Conservation (phyloP, 2,888 invertebrate genomes). For the Dicyrtomina minuta region DNA sequence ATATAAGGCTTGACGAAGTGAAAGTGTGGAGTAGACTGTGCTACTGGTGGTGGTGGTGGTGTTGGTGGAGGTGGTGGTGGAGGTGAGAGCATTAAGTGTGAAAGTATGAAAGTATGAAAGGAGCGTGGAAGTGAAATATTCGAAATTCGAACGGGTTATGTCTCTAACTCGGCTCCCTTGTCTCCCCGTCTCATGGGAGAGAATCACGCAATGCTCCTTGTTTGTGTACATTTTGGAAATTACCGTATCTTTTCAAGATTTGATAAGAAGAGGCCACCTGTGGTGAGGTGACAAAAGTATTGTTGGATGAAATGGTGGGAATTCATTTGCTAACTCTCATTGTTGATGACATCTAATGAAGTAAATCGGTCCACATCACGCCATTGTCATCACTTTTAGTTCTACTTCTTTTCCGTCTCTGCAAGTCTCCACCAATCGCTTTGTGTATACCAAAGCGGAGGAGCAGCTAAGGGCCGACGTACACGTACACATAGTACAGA, state of each 20-base stretch:
- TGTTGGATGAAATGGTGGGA: conserved; percentile 44
- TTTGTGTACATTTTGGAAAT: conserved; percentile 19
- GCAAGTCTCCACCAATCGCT: too few relatives aligned
- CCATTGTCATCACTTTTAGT: conserved; percentile 6
- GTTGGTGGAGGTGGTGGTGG: too few relatives aligned
- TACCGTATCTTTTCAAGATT: conserved; percentile 26
- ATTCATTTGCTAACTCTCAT: conserved; percentile 31
- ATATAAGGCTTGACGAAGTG: too few relatives aligned
- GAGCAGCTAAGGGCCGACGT: neutral
- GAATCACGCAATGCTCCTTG: conserved; percentile 31
- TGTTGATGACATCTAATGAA: conserved; percentile 41
- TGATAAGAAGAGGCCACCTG: conserved; percentile 36
- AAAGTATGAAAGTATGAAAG: too few relatives aligned
- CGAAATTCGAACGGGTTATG: too few relatives aligned
- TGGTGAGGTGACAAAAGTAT: conserved; percentile 38
- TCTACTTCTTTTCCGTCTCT: neutral
- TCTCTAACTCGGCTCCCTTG: too few relatives aligned
- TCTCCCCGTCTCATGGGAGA: neutral
- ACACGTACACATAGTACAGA: conserved; percentile 1
- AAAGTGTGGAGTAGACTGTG: too few relatives aligned
- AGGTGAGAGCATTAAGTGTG: too few relatives aligned
- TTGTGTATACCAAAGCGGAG: neutral
- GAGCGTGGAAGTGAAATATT: too few relatives aligned
- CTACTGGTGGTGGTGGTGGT: too few relatives aligned
- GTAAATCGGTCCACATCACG: conserved; percentile 43